Base-by-base conservation (phyloP, 64 coral and sea anemone species). In the Pocillopora damicornis region DNA sequence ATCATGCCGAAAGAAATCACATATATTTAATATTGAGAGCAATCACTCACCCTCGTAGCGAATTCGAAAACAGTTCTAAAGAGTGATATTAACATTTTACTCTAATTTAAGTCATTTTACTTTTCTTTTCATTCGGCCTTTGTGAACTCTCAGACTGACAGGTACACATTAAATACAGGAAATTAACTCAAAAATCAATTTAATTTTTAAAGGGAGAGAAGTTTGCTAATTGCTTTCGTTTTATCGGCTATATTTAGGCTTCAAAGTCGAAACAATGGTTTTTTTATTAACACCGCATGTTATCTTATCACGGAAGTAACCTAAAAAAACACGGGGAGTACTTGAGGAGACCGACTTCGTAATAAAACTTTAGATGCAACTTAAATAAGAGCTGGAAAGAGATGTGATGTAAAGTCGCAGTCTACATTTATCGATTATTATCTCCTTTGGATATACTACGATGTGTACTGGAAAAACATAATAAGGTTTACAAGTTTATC, bases 181-280 rank as follows among this genome's bases (percentile, higher is more conserved):
- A 83, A 83, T 67, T 67, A 83, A 83, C 61, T 66, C 62, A 57
- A 67, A 51, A 82, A 13, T 82, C 79, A 66, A 51, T 37, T 83
- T 14, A 35, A 69, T 66, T 69, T 66, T 67, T 42, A 63, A 45
- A 68, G 11, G 30, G 25, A 78, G 9, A 59, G 5, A 71, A n/a
- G 67, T 71, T 71, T 71, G 57, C 59, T 30, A n/a, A 79, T 60
- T 60, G 15, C 65, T 69, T 69, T 11, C 2, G 51, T 68, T 68
- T 66, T 83, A 35, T 36, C 61, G 34, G 16, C 37, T 18, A 51
- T 18, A 51, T 68, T 82, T 20, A 51, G 57, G 45, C 13, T 1
- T 20, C 37, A 2, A 6, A 77, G 20, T n/a, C 18, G 9, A 36
- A 57, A 77, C 75, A 77, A 60, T 60, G 26, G 17, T 25, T 59